phyloP scores from a whole-genome alignment of 2,797 vertebrate genomes.

The Agapornis canus region DNA sequence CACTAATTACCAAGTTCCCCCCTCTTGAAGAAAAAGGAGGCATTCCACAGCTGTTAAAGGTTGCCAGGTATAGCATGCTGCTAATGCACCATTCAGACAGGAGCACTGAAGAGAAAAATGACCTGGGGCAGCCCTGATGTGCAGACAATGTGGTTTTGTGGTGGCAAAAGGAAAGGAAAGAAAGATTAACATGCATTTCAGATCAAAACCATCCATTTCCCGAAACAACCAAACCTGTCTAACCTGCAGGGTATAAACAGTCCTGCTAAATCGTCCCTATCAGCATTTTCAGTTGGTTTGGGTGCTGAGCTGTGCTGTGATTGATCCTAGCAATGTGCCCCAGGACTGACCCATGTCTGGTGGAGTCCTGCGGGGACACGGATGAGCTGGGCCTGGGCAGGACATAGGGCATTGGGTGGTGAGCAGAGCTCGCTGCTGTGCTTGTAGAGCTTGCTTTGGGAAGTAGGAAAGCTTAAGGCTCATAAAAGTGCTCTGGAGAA shows the following conservation, averaged over 20 bases:
- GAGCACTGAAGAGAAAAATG: neutral
- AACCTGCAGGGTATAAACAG: neutral
- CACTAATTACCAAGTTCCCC: neutral
- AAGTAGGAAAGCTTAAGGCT: neutral
- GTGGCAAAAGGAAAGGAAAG: neutral
- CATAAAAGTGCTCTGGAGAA: neutral
- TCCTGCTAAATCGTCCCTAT: neutral
- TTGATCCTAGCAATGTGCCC: accelerated
- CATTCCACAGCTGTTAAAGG: neutral
- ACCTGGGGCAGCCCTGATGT: neutral
- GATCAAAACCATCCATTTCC: neutral
- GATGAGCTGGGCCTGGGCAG: neutral
- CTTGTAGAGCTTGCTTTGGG: neutral
- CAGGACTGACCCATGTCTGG: no score
- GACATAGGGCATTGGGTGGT: neutral
- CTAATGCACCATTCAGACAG: neutral
- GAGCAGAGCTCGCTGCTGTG: neutral
- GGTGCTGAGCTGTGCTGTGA: neutral
- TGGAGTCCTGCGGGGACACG: neutral
- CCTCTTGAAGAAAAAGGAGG: neutral
- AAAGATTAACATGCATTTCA: neutral
- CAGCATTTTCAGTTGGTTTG: neutral
- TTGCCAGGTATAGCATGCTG: neutral
- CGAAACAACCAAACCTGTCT: neutral
- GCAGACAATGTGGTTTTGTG: neutral